Evolutionary conservation across 1,140 invertebrate species (phyloP).

Genomic region (Drosophila seguyi): DNA sequence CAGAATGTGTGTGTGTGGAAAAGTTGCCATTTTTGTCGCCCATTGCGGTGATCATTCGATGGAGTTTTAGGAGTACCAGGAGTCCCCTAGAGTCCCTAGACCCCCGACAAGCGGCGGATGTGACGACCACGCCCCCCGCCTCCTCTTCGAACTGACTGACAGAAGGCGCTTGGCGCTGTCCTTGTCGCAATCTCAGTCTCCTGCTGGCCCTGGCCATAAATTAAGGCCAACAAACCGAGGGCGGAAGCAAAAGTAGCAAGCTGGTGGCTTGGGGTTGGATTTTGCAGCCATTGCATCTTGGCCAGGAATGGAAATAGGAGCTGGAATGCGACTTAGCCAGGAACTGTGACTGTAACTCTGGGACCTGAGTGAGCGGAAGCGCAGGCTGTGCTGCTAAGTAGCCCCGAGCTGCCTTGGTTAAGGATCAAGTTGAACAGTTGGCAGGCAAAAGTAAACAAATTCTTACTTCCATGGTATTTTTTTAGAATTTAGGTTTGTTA

Average conservation of each 20-base stretch:
- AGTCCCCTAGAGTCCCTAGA: neutral
- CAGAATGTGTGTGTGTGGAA: conserved; percentile 65
- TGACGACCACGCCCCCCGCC: conserved; percentile 29
- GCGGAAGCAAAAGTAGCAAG: conserved; percentile 64
- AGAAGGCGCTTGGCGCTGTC: conserved; percentile 62
- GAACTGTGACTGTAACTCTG: conserved; percentile 22
- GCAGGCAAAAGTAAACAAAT: neutral
- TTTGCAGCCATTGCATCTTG: conserved; percentile 77
- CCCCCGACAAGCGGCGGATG: conserved; percentile 68
- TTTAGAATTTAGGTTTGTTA: rapidly evolving
- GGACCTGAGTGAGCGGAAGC: conserved; percentile 47
- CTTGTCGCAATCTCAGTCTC: conserved; percentile 39
- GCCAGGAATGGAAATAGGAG: conserved; percentile 6
- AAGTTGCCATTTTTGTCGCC: conserved; percentile 51
- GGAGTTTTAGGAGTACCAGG: neutral
- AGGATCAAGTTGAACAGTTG: conserved; percentile 65
- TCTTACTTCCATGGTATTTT: neutral
- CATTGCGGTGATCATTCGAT: conserved; percentile 57
- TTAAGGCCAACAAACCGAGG: conserved; percentile 77
- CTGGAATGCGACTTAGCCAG: neutral
- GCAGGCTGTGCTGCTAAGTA: conserved; percentile 74
- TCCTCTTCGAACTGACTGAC: conserved; percentile 33
- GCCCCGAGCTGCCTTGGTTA: conserved; percentile 60
- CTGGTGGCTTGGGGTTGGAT: conserved; percentile 50
- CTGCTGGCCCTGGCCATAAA: conserved; percentile 68